Conservation (phyloP, 2,113 vertebrate species). For the Rhinichthys klamathensis region DNA sequence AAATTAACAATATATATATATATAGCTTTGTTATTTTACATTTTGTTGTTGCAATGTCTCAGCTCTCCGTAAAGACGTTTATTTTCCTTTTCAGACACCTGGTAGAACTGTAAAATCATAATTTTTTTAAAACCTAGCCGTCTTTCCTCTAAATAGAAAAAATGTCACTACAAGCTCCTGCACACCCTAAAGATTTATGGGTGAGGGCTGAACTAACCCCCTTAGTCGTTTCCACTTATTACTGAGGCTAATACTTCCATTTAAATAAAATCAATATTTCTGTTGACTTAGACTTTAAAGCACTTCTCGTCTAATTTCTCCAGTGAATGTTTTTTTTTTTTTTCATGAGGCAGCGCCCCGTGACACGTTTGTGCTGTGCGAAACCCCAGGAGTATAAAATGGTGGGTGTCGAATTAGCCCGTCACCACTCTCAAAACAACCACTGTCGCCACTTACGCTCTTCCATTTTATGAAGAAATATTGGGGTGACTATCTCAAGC, state of each 20-base stretch:
- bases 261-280: slow-evolving; percentile 77
- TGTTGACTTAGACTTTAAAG: slow-evolving; percentile 75
- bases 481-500: slow-evolving; percentile 42
- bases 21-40: too few relatives aligned
- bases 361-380: slow-evolving; percentile 73
- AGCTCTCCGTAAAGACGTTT: too few relatives aligned
- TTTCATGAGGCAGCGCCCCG: slow-evolving; percentile 75
- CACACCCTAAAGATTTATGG: background rate
- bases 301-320: slow-evolving; percentile 73
- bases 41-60: too few relatives aligned
- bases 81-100: too few relatives aligned
- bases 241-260: slow-evolving; percentile 62
- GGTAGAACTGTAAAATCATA: too few relatives aligned
- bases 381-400: slow-evolving; percentile 76
- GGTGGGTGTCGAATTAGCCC: slow-evolving; percentile 67
- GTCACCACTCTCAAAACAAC: slow-evolving; percentile 39
- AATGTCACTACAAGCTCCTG: background rate
- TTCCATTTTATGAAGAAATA: slow-evolving; percentile 42
- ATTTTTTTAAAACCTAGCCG: background rate
- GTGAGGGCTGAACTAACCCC: slow-evolving; percentile 36
- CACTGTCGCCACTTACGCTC: slow-evolving; percentile 44
- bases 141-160: slow-evolving; percentile 12
- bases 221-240: slow-evolving; percentile 41
- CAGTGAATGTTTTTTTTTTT: slow-evolving; percentile 79
- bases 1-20: too few relatives aligned